phyloP scores from a whole-genome alignment of 2,797 vertebrate species.

The Channa striata region DNA sequence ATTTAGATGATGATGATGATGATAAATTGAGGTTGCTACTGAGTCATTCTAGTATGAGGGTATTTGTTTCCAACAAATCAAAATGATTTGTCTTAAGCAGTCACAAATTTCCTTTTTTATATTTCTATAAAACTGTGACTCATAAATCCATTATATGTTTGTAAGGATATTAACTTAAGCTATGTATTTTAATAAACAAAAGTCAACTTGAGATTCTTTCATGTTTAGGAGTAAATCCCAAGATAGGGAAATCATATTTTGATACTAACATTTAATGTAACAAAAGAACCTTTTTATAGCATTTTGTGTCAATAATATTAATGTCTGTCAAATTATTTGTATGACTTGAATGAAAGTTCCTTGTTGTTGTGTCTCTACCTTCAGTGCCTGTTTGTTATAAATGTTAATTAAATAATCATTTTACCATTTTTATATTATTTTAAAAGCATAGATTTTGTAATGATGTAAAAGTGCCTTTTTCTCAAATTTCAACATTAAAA shows the following conservation, averaged over 20 bases:
- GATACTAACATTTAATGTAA: conserved; percentile 40
- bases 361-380: conserved; percentile 46
- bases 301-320: conserved; percentile 27
- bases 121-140: conserved; percentile 53
- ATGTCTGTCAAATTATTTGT: conserved; percentile 25
- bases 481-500: conserved; percentile 47
- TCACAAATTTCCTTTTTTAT: conserved; percentile 40
- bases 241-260: conserved; percentile 41
- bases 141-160: conserved; percentile 50
- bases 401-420: conserved; percentile 44
- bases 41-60: conserved; percentile 1
- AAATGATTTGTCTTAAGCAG: conserved; percentile 21
- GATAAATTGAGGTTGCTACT: conserved; percentile 17
- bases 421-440: conserved; percentile 38
- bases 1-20: conserved; percentile 1
- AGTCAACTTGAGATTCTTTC: conserved; percentile 43
- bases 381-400: conserved; percentile 45
- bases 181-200: conserved; percentile 73
- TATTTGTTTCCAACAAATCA: conserved; percentile 38
- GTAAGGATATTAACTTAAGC: conserved; percentile 70
- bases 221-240: conserved; percentile 31
- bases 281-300: conserved; percentile 22
- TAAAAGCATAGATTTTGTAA: conserved; percentile 41
- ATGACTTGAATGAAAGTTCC: conserved; percentile 33
- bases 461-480: conserved; percentile 66